Base-by-base conservation (phyloP, 2,113 vertebrate genomes). In the Caracal caracal region DNA sequence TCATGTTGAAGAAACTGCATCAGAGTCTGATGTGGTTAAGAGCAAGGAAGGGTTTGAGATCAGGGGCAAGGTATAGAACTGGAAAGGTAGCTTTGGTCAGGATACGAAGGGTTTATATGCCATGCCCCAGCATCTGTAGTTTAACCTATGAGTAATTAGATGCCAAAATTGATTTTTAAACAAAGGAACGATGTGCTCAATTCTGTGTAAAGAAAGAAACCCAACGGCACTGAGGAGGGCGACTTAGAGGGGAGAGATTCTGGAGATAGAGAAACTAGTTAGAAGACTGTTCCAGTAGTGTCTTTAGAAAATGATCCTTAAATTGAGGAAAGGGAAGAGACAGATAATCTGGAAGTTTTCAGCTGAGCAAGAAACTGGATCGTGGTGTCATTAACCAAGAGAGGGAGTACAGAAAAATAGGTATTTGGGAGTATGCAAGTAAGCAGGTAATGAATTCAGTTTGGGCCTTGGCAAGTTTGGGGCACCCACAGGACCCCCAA, bases 21-120 rank as follows among this genome's bases (percentile, higher is more conserved):
- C 70, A 53, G 63, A 43, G 51, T 76, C 51, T 95, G 43, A 92
- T 96, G 96, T 97, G 96, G 96, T 93, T 90, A 93, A 84, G 68
- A 92, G 16, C 49, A 92, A 84, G 26, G 63, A 80, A 8, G 28
- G 2, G 75, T 49, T 33, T 59, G 56, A 84, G 82, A 93, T 53
- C 66, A 88, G 88, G 82, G 68, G 26, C 63, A 71, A 76, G n/a
- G 49, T 61, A 30, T 79, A 92, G 33, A 56, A 89, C 83, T 80
- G 59, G 93, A 97, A 95, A 95, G 81, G 75, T 96, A 83, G 51
- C 83, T 92, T 93, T 93, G 20, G 59, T 53, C 87, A 80, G 92
- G 75, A 93, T 65, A 30, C 61, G n/a, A 95, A 97, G 81, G 70
- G 28, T 84, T 97, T 96, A 92, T 92, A 66, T 33, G 83, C 79